phyloP scores from a whole-genome alignment of 1,140 invertebrate species.

The Scaptomyza pallida region DNA sequence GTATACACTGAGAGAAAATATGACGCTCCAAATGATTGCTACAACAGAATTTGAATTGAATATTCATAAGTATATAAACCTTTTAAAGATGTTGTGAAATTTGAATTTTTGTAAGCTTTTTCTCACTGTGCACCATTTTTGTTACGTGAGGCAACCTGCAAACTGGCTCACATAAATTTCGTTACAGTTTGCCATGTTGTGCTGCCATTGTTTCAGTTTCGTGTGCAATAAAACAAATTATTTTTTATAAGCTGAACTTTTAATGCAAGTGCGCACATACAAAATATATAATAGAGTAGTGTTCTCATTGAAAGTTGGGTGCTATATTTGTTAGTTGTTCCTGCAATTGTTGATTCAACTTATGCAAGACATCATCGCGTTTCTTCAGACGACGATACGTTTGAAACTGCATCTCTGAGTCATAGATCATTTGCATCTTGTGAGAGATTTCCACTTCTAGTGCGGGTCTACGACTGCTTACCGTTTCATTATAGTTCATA shows the following conservation, averaged over 20 bases:
- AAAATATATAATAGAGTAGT: constrained; percentile 56
- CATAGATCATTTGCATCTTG: constrained; percentile 5
- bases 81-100: too few species aligned
- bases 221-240: constrained; percentile 41
- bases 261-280: constrained; percentile 36
- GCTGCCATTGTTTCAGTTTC: constrained; percentile 19
- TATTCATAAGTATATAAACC: too few species aligned
- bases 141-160: constrained; percentile 2
- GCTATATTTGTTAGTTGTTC: constrained; percentile 30
- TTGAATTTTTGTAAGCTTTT: neutral
- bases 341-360: constrained; percentile 49
- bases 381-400: constrained; percentile 11
- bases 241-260: constrained; percentile 3
- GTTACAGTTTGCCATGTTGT: constrained; percentile 1
- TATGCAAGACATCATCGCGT: constrained; percentile 12
- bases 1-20: neutral
- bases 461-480: neutral
- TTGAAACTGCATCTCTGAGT: constrained; percentile 15
- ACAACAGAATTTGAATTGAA: too few species aligned
- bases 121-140: neutral
- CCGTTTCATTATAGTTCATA: constrained; percentile 8
- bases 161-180: constrained; percentile 3
- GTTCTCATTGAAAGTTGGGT: constrained; percentile 37
- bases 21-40: neutral
- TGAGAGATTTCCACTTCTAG: constrained; percentile 1